Base-by-base conservation (phyloP, 2,888 invertebrate species). In the Cacoxenus indagator region DNA sequence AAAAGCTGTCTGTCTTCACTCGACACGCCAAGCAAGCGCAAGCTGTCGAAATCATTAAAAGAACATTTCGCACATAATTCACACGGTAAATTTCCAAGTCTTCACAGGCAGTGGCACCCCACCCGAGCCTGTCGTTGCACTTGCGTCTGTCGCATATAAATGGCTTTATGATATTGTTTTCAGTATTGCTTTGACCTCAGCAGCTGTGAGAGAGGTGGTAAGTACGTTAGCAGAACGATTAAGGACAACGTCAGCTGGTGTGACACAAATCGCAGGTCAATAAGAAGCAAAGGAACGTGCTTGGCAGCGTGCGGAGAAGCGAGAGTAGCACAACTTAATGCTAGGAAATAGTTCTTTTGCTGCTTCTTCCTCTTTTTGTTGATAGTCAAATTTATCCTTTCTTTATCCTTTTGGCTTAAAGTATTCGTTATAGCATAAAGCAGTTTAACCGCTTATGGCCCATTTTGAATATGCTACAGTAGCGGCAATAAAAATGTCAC, bases 31-130 rank as follows among this genome's bases (percentile, higher is more conserved):
- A 31, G 31, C 6, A 31, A 31, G 31, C 31, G 73, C 85, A 87
- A 87, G 86, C 87, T 85, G 83, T 83, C 86, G 84, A 81, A 81
- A 85, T 82, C 82, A 85, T 87, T 87, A 87, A 86, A 84, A 85
- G 84, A 84, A 79, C 84, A 87, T 87, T 86, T 87, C 78, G 72
- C 76, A 81, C 82, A 85, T 86, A 85, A 84, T 83, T 81, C 81
- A 81, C 54, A 51, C 61, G 31, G 70, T 70, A 71, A 69, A 66
- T 19, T 45, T 31, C 79, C 73, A 45, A 55, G 55, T 74, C 17
- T 70, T 75, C 80, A 76, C 75, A 14, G 26, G 4, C 48, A 11
- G 26, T 27, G 3, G 48, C 76, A 79, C 65, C 74, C 67, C 48
- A 65, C 64, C 67, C 61, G 37, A 31, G 31, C 54, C 65, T 31